A percentile compares a stretch with the other conserved stretches of the same genome.
phyloP scores from a whole-genome alignment of 2,797 vertebrate genomes.

The Chrosomus eos region DNA sequence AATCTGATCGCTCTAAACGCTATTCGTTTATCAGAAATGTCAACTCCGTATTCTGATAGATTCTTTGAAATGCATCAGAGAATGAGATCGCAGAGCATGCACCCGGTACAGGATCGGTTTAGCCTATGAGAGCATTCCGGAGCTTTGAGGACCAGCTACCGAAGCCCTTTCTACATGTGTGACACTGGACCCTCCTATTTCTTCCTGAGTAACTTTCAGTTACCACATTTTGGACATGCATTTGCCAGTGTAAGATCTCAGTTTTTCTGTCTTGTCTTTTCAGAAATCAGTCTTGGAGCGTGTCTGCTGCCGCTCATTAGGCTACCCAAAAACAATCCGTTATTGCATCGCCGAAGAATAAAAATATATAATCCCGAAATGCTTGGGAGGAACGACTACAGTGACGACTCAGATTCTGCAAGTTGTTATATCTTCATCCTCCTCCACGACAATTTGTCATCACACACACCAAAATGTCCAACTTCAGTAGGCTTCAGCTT shows the following conservation, averaged over 20 bases:
- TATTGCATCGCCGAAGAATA: constrained; percentile 56
- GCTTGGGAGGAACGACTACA: constrained; percentile 41
- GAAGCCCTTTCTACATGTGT: constrained; percentile 64
- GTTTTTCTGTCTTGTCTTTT: constrained; percentile 47
- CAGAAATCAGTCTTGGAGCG: constrained; percentile 52
- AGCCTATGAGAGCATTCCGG: constrained; percentile 58
- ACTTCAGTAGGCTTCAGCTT: constrained; percentile 43
- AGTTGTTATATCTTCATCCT: constrained; percentile 57
- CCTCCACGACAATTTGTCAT: constrained; percentile 58
- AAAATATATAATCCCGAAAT: constrained; percentile 61
- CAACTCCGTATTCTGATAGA: constrained; percentile 23
- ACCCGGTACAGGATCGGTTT: constrained; percentile 1
- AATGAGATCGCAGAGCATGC: constrained; percentile 23
- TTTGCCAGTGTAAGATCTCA: constrained; percentile 46
- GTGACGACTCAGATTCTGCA: constrained; percentile 52
- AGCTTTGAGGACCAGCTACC: constrained; percentile 67
- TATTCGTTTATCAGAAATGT: constrained; percentile 24
- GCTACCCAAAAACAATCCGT: constrained; percentile 30
- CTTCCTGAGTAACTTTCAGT: constrained; percentile 64
- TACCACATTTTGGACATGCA: constrained; percentile 63
- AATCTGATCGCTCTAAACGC: constrained; percentile 2
- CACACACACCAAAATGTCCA: constrained; percentile 60
- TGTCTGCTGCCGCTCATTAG: constrained; percentile 38
- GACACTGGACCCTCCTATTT: constrained; percentile 65
- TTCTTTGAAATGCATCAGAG: constrained; percentile 18